phyloP scores from a whole-genome alignment of 2,888 invertebrate genomes.

The Leucophenga maculata region DNA sequence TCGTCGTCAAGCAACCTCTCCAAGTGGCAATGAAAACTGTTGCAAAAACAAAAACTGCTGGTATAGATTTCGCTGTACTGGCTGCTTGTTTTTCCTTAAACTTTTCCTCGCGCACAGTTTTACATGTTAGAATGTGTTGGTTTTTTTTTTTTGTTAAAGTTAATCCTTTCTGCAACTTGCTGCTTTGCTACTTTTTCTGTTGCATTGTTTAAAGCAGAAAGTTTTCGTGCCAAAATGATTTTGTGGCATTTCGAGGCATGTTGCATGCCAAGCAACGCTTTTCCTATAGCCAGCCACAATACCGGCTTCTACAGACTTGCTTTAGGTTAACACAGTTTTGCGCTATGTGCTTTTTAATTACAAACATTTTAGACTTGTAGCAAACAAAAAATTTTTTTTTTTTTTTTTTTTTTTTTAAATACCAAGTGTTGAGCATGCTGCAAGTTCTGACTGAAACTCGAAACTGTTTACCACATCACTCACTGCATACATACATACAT shows the following conservation, averaged over 20 bases:
- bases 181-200: conserved; percentile 29
- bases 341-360: conserved; percentile 63
- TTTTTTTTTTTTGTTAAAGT: conserved; percentile 25
- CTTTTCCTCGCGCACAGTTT: neutral
- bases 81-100: neutral
- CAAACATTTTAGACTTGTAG: conserved; percentile 60
- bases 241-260: conserved; percentile 19
- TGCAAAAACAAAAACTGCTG: neutral
- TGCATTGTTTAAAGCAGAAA: neutral
- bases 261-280: neutral
- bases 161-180: neutral
- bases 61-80: too few species aligned
- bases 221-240: conserved; percentile 14
- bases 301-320: neutral
- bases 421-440: neutral
- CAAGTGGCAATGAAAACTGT: neutral
- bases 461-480: too few species aligned
- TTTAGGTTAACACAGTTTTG: conserved; percentile 28
- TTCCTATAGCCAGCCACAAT: neutral
- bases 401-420: conserved; percentile 1
- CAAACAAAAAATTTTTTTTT: neutral
- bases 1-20: too few species aligned
- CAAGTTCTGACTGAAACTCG: neutral
- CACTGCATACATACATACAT: neutral
- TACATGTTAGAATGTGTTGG: neutral